These are phyloP conservation scores for Athalia rosae DNA, from an alignment of 2,888 invertebrate genomes.

Conservation along the genomic window DNA sequence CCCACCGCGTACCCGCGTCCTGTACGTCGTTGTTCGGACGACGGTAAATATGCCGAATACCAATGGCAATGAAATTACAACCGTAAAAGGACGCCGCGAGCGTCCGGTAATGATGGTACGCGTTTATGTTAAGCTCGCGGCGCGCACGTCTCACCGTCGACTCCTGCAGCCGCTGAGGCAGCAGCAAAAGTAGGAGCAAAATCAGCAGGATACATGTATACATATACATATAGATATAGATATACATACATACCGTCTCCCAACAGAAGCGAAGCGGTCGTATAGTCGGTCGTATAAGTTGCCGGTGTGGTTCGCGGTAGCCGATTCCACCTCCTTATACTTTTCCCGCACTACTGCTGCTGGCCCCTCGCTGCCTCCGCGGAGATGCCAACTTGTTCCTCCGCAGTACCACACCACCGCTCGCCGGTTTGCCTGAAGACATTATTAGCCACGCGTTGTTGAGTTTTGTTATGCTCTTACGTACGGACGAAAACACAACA, in stretches of 20 bases:
- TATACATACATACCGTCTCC: constrained; percentile 56
- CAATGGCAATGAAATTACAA: constrained; percentile 32
- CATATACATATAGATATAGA: too few species aligned
- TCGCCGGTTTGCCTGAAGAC: constrained; percentile 55
- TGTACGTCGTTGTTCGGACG: constrained; percentile 1
- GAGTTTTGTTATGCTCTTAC: constrained; percentile 54
- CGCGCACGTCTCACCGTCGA: constrained; percentile 5
- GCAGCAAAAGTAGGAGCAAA: constrained; percentile 52
- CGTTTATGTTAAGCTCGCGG: constrained; percentile 59
- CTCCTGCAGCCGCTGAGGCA: constrained; percentile 57
- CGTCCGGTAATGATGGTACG: constrained; percentile 67
- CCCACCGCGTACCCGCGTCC: neutral
- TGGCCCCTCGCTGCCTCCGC: too few species aligned
- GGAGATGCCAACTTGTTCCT: constrained; percentile 2
- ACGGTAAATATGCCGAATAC: constrained; percentile 37
- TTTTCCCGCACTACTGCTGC: constrained; percentile 6
- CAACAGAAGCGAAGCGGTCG: constrained; percentile 58
- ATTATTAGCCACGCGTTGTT: constrained; percentile 59
- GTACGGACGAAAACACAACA: neutral
- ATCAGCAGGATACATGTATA: constrained; percentile 10
- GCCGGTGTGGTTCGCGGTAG: constrained; percentile 36
- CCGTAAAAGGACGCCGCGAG: constrained; percentile 59
- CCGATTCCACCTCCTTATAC: constrained; percentile 10
- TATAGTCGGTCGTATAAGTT: constrained; percentile 41
- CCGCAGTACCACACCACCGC: neutral